A percentile compares a stretch with the other conserved stretches of the same genome.
Evolutionary conservation across 2,888 invertebrate genomes (phyloP).

Genomic region (Ichneumoninae sp.): DNA sequence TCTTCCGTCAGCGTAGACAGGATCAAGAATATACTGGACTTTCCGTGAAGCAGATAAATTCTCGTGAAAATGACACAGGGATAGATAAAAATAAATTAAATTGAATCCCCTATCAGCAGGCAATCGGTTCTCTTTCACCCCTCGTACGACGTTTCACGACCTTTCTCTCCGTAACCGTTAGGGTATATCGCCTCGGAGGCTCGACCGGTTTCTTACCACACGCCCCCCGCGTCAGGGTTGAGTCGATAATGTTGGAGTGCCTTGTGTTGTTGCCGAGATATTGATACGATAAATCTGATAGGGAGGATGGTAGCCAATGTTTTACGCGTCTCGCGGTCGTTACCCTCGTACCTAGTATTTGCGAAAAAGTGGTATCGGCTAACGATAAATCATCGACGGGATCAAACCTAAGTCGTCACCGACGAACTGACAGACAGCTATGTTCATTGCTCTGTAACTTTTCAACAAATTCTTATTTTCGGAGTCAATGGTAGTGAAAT

Average conservation of each 20-base stretch:
- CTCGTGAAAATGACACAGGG: conserved; percentile 49
- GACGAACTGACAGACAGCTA: background rate
- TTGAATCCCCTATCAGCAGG: conserved; percentile 52
- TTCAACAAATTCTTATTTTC: background rate
- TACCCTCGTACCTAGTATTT: conserved; percentile 26
- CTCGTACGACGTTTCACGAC: conserved; percentile 43
- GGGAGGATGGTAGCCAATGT: conserved; percentile 55
- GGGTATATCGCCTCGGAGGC: conserved; percentile 31
- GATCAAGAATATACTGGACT: conserved; percentile 27
- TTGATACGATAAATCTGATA: conserved; percentile 76
- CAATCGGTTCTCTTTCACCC: conserved; percentile 49
- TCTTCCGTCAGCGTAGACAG: conserved; percentile 37
- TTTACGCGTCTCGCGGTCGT: conserved; percentile 12
- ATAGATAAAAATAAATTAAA: conserved; percentile 61
- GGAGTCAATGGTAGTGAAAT: too few species aligned
- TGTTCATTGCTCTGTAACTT: too few species aligned
- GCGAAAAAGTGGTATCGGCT: conserved; percentile 7
- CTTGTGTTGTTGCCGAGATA: conserved; percentile 73
- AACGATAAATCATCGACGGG: conserved; percentile 60
- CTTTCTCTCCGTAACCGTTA: conserved; percentile 28
- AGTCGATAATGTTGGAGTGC: conserved; percentile 78
- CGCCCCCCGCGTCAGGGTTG: conserved; percentile 55
- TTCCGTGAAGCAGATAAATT: conserved; percentile 40
- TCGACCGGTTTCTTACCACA: conserved; percentile 54
- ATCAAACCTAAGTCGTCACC: background rate